Evolutionary conservation across 2,888 invertebrate species (phyloP), one percentile per base, ranked within the genome.

Genomic region (Limnephilus rhombicus): DNA sequence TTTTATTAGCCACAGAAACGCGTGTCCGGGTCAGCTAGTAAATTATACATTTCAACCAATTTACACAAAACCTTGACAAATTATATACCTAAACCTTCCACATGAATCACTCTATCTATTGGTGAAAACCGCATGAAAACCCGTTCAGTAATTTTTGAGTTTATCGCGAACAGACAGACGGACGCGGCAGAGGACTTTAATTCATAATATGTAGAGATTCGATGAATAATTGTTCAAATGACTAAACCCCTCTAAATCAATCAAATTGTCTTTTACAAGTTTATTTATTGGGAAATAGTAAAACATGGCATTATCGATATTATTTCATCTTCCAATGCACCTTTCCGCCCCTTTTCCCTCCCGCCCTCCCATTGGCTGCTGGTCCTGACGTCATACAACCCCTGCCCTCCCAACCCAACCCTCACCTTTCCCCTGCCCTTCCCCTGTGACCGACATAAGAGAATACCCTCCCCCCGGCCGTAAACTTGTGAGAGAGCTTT

Each of bases 281-380:
- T 53, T 18, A 53, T 53, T 53, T 53, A 15, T 24, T 68, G 5
- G 49, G 15, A 49, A 68, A 24, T 24, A 24, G 53, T 53, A 18
- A 53, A 53, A 53, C 53, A 53, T 53, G 53, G 53, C 24, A 68
- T 18, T 68, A 68, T 68, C 53, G 53, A 68, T 24, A 24, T 68
- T 68, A 68, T 68, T 68, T 68, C 53, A 18, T 68, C 53, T 68
- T 68, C 18, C 53, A 68, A 68, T 68, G 53, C 53, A 68, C 53
- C 18, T 68, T 7, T 15, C 53, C 11, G 34, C 31, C 34, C 12
- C 34, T 34, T 34, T 31, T 31, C 34, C 24, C 34, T 7, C 24
- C 41, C 89, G 12, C 24, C 95, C 95, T 96, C 95, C 95, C 94
- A 92, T 91, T 93, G 93, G 92, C 82, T 86, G 92, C 89, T 89